A percentile compares a stretch with the other conserved stretches of the same genome.
Evolutionary conservation across 2,797 vertebrate species (phyloP).

Genomic region (Microhierax caerulescens): DNA sequence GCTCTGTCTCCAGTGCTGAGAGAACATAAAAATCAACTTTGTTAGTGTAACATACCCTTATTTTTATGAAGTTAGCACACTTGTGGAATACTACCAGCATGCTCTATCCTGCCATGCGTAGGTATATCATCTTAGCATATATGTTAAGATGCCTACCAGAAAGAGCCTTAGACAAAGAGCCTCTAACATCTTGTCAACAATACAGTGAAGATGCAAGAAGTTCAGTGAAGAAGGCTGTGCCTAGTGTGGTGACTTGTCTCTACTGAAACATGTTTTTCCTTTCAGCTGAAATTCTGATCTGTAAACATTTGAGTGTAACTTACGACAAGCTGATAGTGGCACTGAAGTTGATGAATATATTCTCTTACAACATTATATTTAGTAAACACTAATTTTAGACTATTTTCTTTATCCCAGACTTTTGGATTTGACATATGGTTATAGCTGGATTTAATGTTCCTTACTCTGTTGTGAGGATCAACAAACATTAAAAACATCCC

Average conservation of each 20-base stretch:
- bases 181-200: background rate
- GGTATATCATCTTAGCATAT: background rate
- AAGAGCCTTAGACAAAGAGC: background rate
- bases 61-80: background rate
- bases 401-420: constrained; percentile 2
- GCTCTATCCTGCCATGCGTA: background rate
- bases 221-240: background rate
- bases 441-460: background rate
- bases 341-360: background rate
- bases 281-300: background rate
- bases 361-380: background rate
- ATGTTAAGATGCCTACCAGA: background rate
- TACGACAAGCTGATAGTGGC: background rate
- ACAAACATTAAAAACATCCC: background rate
- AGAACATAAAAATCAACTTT: background rate
- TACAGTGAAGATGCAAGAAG: background rate
- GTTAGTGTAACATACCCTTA: background rate
- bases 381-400: constrained; percentile 1
- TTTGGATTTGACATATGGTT: background rate
- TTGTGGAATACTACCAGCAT: background rate
- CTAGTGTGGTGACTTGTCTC: background rate
- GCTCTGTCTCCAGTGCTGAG: background rate
- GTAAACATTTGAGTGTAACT: background rate
- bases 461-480: background rate
- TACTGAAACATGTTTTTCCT: background rate